Evolutionary conservation across 2,888 invertebrate species (phyloP).

Genomic region (Pollenia griseotomentosa): DNA sequence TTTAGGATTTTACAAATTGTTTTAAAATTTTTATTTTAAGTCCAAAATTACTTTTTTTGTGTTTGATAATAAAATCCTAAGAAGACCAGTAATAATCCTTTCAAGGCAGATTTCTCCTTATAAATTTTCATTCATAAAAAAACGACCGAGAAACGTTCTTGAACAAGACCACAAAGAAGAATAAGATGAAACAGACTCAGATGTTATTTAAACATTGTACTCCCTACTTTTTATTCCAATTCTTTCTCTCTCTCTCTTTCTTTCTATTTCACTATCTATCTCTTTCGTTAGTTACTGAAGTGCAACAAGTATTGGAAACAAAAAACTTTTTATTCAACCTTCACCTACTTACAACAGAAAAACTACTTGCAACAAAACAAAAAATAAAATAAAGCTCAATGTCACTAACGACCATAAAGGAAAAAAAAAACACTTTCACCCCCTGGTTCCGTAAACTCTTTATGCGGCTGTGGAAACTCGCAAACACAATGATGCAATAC

Average conservation of each 20-base stretch:
- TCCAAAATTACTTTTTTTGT: too few species aligned
- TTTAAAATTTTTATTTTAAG: too few species aligned
- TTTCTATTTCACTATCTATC: conserved; percentile 28
- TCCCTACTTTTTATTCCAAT: conserved; percentile 12
- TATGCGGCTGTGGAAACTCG: background rate
- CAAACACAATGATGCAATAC: background rate
- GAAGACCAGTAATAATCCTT: background rate
- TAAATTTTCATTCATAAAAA: conserved; percentile 50
- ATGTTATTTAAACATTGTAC: conserved; percentile 10
- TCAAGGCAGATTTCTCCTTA: conserved; percentile 2
- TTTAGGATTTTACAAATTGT: too few species aligned
- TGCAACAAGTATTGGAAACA: conserved; percentile 64
- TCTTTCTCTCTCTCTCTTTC: background rate
- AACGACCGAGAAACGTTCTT: conserved; percentile 34
- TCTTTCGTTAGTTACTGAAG: conserved; percentile 27
- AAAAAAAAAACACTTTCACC: conserved; percentile 63
- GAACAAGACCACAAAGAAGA: conserved; percentile 20
- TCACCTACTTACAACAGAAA: conserved; percentile 66
- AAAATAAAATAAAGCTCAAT: conserved; percentile 51
- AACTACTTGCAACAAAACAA: conserved; percentile 51
- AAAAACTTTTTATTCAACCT: conserved; percentile 52
- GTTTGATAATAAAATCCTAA: too few species aligned
- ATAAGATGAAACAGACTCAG: conserved; percentile 34
- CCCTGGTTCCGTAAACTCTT: conserved; percentile 63
- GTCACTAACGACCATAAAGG: conserved; percentile 53